Evolutionary conservation across 2,113 vertebrate genomes (phyloP), one percentile per base, ranked within the genome.

Genomic region (Syrrhaptes paradoxus): DNA sequence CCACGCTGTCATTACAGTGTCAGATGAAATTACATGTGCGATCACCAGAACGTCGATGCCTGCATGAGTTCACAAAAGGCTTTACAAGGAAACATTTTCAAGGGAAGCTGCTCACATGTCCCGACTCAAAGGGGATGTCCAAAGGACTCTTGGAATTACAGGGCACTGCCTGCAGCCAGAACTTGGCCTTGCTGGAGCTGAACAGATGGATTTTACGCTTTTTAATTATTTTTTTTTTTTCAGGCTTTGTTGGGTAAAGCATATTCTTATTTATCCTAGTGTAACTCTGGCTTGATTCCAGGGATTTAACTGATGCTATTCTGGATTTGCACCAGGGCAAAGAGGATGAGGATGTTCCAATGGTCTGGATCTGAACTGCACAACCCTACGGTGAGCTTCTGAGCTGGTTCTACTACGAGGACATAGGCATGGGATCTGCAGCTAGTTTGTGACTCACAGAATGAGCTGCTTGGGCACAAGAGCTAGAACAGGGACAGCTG

Each of bases 1-100:
- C 81, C 68, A 26, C 43, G 81, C 89, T 92, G 92, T 96, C 94
- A 96, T 95, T 96, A 97, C 90, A 6, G 25, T 91, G 90, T 92
- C 83, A 88, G 62, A 87, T 89, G 87, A 90, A 96, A 96, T 96
- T 80, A 92, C 86, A 90, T 54, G 71, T 79, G 90, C 2, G 62
- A 92, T 89, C 90, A 88, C 81, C 67, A 21, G 72, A 92, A 93
- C 72, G 85, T 31, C 62, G 51, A 89, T 15, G 62, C 65, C 49
- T 7, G 81, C 90, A 76, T 71, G 13, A 90, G 90, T 81, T 89
- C 85, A 67, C 67, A 59, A 89, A 91, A 91, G 48, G 66, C 59
- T 95, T 93, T 70, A 78, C 90, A 90, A 81, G 66, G 90, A 82
- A 91, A 85, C 41, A 29, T 80, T 81, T 94, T 73, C 59, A 57